These are phyloP conservation scores for Tragelaphus buxtoni DNA, from an alignment of 2,113 vertebrate genomes.

Conservation along the genomic window DNA sequence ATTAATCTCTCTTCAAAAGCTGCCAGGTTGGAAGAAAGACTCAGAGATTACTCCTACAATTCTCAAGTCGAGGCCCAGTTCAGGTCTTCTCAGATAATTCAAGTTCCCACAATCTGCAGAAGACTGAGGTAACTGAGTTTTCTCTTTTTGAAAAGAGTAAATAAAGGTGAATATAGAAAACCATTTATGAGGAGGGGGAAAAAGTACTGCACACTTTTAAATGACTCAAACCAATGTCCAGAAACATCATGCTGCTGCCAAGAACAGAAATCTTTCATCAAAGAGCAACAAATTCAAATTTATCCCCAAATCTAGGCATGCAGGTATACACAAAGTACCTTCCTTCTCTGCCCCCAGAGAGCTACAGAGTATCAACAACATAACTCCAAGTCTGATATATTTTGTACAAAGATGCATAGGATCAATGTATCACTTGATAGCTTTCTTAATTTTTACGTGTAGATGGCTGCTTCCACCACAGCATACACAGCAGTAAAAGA, in stretches of 20 bases:
- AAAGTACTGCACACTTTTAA: conserved; percentile 77
- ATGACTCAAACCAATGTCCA: conserved; percentile 85
- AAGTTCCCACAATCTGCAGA: background rate
- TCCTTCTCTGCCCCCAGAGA: conserved; percentile 58
- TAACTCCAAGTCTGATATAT: background rate
- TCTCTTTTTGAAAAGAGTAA: conserved; percentile 53
- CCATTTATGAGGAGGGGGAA: conserved; percentile 71
- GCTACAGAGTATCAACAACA: conserved; percentile 24
- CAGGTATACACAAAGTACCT: conserved; percentile 77
- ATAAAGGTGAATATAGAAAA: conserved; percentile 53
- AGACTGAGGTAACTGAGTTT: background rate
- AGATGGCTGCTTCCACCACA: conserved; percentile 45
- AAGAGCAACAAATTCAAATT: conserved; percentile 86
- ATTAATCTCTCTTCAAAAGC: conserved; percentile 65
- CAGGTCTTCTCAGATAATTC: conserved; percentile 49
- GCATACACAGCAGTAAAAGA: background rate
- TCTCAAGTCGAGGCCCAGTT: background rate
- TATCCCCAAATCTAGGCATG: conserved; percentile 82
- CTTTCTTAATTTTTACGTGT: conserved; percentile 36
- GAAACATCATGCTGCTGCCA: conserved; percentile 78
- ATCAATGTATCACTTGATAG: background rate
- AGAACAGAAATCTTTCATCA: conserved; percentile 86
- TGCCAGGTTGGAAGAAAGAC: conserved; percentile 54
- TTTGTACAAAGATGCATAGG: background rate
- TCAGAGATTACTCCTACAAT: background rate